phyloP scores from a whole-genome alignment of 2,113 vertebrate genomes.

The Rousettus leschenaultii region DNA sequence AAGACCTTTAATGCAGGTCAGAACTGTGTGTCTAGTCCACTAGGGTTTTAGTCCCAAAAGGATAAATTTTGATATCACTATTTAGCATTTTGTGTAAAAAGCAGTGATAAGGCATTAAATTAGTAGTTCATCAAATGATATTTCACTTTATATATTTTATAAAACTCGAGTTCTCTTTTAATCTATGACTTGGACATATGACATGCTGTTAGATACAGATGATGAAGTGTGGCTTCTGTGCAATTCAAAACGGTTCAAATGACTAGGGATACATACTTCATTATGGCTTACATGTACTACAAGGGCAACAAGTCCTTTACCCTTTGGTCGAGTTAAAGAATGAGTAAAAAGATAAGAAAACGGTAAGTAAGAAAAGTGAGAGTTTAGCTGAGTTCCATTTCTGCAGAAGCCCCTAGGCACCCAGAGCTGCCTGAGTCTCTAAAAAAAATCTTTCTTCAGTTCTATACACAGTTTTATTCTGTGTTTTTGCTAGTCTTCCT shows the following conservation, averaged over 20 bases:
- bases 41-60: not conserved
- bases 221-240: not conserved
- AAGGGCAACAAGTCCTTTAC: not conserved
- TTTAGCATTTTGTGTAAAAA: not conserved
- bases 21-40: not conserved
- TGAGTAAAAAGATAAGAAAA: not conserved
- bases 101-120: not conserved
- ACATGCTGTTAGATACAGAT: not conserved
- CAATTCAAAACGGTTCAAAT: not conserved
- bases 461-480: not conserved
- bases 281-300: not conserved
- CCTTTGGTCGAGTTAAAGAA: not conserved
- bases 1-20: not conserved
- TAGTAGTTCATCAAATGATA: not conserved
- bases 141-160: not conserved
- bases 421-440: not conserved
- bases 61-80: not conserved
- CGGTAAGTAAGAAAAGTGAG: not conserved
- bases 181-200: not conserved
- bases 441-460: not conserved
- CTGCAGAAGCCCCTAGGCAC: rapidly evolving
- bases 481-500: not conserved
- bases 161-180: not conserved
- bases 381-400: not conserved
- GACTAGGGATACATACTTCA: not conserved